Base-by-base conservation (phyloP, 2,888 invertebrate genomes). In the Hipparchia sbordonii region DNA sequence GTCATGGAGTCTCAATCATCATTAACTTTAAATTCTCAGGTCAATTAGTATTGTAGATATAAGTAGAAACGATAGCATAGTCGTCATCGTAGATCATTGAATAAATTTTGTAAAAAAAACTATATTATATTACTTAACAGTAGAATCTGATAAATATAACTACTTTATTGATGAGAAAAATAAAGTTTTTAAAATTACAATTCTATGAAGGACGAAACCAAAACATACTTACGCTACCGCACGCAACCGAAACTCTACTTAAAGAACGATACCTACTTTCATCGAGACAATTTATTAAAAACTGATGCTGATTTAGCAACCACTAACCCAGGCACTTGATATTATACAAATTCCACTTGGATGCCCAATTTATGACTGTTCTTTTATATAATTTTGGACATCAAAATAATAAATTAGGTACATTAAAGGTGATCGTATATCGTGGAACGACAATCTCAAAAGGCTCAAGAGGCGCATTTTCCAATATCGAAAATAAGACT, bases 361-460 rank as follows among this genome's bases (percentile, higher is more conserved):
- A 69, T 68, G 65, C 45, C 65, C 65, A 75, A 75, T 75, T 73
- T 75, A 73, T 73, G 63, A 46, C 71, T 57, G n/a, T 68, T 46
- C 57, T 45, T 73, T 71, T 71, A 67, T 71, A 71, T 72, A 72
- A 72, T 74, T 74, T 67, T 46, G 67, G 48, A 45, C 59, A 67
- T 74, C 72, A 76, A 69, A 75, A 75, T 73, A 76, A 77, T 78
- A 78, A 77, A 76, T 74, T 73, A 74, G 23, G 45, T 46, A 68
- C 59, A 61, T 59, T 71, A 73, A 77, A 57, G 57, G 48, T 48
- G 48, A 48, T 48, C 48, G 8, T 6, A 48, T 48, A 48, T 8
- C 8, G 48, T 1, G 48, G 8, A 8, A 4, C 48, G 7, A 23
- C 23, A 48, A 48, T 6, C 48, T 48, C 39, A 39, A 39, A 39